Evolutionary conservation across 2,797 vertebrate species (phyloP).

Genomic region (Myotis myotis): DNA sequence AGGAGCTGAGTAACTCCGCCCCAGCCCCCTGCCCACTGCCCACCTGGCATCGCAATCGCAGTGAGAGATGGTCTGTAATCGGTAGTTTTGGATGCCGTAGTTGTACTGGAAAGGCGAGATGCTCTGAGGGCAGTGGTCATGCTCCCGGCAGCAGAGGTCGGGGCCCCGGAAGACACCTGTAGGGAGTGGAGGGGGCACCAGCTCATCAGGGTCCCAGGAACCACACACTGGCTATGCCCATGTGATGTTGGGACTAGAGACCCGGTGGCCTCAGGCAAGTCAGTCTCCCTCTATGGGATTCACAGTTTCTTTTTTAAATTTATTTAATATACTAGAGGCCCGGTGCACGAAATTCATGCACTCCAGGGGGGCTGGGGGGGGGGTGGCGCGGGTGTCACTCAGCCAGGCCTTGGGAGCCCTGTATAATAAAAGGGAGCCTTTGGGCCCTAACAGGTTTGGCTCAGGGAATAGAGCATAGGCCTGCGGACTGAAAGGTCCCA

Average conservation of each 20-base stretch:
- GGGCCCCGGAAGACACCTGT: slow-evolving; percentile 85
- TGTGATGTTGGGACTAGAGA: neutral
- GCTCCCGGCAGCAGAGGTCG: slow-evolving; percentile 92
- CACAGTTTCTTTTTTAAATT: neutral
- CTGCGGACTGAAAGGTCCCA: too few relatives aligned
- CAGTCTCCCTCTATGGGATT: neutral
- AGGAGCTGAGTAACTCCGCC: neutral
- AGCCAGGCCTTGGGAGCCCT: too few relatives aligned
- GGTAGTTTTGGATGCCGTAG: slow-evolving; percentile 91
- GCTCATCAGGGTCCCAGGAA: neutral
- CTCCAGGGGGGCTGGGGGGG: too few relatives aligned
- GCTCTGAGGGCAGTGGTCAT: slow-evolving; percentile 89
- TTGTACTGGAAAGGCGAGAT: slow-evolving; percentile 88
- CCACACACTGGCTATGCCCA: neutral
- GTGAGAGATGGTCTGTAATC: slow-evolving; percentile 93
- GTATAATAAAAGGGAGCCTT: too few relatives aligned
- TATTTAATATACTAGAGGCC: too few relatives aligned
- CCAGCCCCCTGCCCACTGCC: neutral
- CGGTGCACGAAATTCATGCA: too few relatives aligned
- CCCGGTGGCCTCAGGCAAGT: neutral
- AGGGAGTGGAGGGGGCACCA: neutral
- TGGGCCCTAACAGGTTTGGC: too few relatives aligned
- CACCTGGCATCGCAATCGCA: slow-evolving; percentile 90
- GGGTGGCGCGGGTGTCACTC: too few relatives aligned
- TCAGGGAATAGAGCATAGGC: too few relatives aligned